Base-by-base conservation (phyloP, 2,888 invertebrate genomes). In the Metalampra italica region DNA sequence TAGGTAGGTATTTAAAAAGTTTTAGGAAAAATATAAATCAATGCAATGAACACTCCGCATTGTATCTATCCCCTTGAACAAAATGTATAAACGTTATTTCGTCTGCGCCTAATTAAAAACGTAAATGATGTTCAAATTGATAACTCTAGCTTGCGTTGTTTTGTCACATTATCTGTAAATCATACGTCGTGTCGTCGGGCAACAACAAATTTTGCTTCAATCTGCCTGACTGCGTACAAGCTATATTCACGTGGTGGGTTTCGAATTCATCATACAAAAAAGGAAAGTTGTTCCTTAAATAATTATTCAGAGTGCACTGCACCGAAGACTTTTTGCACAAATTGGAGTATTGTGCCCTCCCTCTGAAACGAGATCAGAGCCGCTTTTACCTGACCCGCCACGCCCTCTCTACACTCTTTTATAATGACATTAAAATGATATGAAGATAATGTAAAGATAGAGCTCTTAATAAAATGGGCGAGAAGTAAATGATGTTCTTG, bases 311-410 rank as follows among this genome's bases (percentile, higher is more conserved):
- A 65, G 62, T 56, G 58, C 57, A 59, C 59, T 60, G 34, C 12
- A 29, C 59, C 59, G 22, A 22, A 32, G 36, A 36, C 3, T 71
- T 71, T 77, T 73, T 69, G 54, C 54, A 62, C 58, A 75, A 76
- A 76, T 73, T 75, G 73, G 73, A 75, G 74, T 77, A 75, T 67
- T 60, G 71, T 67, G 65, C 64, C 66, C 59, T 68, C 68, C 71
- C 68, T 71, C 66, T 62, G 71, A 75, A 76, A 75, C 63, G 61
- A 65, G 63, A 64, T 60, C 60, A 43, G 50, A 50, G 52, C 77
- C 72, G 74, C 37, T 54, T 46, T 58, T 52, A 52, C 51, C 48
- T 67, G 75, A 67, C 50, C 71, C 52, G 42, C 58, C 59, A 58
- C 55, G 59, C 65, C 57, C 55, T 53, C 50, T 53, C 55, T 49